A percentile compares a stretch with the other conserved stretches of the same genome.
Conservation (phyloP, 2,888 invertebrate genomes). For the Craniophora ligustri region DNA sequence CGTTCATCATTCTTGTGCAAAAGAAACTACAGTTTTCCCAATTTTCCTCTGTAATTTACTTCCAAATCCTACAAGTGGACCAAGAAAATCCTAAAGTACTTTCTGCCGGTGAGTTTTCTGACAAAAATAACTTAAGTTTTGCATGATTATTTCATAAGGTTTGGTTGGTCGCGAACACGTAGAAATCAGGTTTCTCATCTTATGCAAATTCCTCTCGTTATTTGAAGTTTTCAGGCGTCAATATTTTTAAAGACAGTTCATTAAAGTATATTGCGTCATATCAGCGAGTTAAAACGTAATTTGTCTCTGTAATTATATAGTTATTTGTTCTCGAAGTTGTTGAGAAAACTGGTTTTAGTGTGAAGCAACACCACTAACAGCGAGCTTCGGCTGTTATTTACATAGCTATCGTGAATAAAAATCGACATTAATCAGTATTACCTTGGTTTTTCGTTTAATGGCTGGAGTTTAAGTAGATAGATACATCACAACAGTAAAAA, state of each 20-base stretch:
- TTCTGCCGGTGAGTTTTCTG: conserved; percentile 47
- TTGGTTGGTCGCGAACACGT: conserved; percentile 21
- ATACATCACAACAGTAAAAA: no score
- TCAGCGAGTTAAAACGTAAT: conserved; percentile 1
- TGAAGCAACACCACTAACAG: conserved; percentile 22
- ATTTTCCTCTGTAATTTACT: conserved; percentile 36
- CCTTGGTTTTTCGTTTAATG: conserved; percentile 8
- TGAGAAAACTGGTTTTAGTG: conserved; percentile 47
- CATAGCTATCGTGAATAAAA: conserved; percentile 6
- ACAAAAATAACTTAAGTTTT: conserved; percentile 3
- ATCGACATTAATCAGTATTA: conserved; percentile 21
- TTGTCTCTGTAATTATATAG: conserved; percentile 16
- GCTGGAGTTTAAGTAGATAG: neutral
- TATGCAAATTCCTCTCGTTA: conserved; percentile 14
- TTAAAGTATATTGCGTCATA: conserved; percentile 40
- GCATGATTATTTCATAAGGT: conserved; percentile 9
- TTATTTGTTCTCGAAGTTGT: conserved; percentile 22
- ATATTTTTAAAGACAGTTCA: conserved; percentile 9
- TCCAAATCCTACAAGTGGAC: conserved; percentile 37
- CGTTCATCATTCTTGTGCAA: conserved; percentile 31
- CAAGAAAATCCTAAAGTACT: conserved; percentile 20
- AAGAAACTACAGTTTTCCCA: conserved; percentile 38
- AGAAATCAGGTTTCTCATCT: conserved; percentile 16
- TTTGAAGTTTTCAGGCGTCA: conserved; percentile 10
- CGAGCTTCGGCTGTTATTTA: conserved; percentile 20